Conservation (phyloP, 2,113 vertebrate species). For the Zapus hudsonius region DNA sequence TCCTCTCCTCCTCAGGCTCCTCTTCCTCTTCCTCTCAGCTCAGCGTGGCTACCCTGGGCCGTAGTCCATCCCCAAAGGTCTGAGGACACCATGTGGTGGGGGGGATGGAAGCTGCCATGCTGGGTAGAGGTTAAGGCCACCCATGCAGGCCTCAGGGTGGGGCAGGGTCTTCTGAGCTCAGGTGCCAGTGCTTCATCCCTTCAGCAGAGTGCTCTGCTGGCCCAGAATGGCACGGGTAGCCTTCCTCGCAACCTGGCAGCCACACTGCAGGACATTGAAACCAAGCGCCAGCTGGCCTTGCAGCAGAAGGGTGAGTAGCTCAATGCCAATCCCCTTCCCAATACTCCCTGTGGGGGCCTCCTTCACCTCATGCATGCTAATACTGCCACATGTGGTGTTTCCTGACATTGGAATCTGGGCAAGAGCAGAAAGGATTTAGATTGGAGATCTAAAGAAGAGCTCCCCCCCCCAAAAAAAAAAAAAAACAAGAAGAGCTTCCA, state of each 20-base stretch:
- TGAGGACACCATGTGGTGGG: not conserved
- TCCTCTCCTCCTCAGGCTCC: slow-evolving; percentile 82
- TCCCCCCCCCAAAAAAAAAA: too few relatives aligned
- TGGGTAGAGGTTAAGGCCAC: not conserved
- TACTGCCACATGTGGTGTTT: not conserved
- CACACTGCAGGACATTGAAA: slow-evolving; percentile 91
- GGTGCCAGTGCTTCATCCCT: not conserved
- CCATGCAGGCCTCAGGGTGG: not conserved
- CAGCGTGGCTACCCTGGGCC: slow-evolving; percentile 86
- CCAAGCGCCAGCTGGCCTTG: slow-evolving; percentile 90
- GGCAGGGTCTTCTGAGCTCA: not conserved
- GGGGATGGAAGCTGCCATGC: not conserved
- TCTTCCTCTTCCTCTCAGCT: slow-evolving; percentile 86
- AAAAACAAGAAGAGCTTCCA: not conserved
- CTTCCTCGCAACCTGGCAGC: slow-evolving; percentile 92
- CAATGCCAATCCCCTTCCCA: fast-evolving
- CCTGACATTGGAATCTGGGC: not conserved
- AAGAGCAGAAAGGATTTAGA: not conserved
- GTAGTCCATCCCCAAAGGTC: slow-evolving; percentile 91
- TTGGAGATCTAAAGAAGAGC: not conserved
- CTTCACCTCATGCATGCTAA: not conserved
- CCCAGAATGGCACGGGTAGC: slow-evolving; percentile 88
- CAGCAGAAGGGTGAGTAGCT: slow-evolving; percentile 92
- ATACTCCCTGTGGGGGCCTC: not conserved
- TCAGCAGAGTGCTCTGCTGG: slow-evolving; percentile 86